Percentiles rank a stretch among this genome's conserved stretches.
Conservation (phyloP, 2,113 vertebrate genomes). For the Acrocephalus kingi region DNA sequence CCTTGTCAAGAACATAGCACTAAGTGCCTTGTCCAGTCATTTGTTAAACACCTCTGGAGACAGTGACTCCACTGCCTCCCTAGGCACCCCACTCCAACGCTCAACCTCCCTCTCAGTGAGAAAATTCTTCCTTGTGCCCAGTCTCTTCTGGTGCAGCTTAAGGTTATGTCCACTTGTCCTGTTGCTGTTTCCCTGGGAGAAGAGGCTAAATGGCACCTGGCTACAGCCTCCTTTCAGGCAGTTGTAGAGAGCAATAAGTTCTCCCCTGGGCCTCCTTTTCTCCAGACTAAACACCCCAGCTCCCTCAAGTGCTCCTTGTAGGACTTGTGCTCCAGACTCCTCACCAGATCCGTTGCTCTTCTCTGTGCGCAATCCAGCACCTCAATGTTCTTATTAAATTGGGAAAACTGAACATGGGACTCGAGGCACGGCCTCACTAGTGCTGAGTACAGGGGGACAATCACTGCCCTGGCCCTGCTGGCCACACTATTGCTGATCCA, state of each 20-base stretch:
- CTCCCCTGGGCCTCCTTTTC: neutral
- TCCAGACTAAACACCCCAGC: neutral
- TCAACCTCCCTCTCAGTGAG: neutral
- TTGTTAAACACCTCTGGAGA: neutral
- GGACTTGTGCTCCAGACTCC: neutral
- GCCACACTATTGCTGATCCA: neutral
- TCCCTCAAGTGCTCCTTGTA: neutral
- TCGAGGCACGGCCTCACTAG: fast-evolving
- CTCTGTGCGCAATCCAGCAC: neutral
- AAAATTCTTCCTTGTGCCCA: neutral
- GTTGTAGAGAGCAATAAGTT: neutral
- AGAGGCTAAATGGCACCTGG: neutral
- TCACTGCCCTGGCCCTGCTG: neutral
- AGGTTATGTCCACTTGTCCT: neutral
- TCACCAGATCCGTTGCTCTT: neutral
- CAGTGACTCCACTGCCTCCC: fast-evolving
- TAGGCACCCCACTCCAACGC: neutral
- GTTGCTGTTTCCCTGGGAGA: neutral
- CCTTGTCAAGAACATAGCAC: neutral
- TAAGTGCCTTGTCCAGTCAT: neutral
- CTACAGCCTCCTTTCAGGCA: neutral
- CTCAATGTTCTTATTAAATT: neutral
- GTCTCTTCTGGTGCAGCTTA: neutral
- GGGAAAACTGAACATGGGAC: neutral
- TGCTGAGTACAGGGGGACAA: fast-evolving